phyloP scores from a whole-genome alignment of 2,113 vertebrate species.

The Penelope pileata region DNA sequence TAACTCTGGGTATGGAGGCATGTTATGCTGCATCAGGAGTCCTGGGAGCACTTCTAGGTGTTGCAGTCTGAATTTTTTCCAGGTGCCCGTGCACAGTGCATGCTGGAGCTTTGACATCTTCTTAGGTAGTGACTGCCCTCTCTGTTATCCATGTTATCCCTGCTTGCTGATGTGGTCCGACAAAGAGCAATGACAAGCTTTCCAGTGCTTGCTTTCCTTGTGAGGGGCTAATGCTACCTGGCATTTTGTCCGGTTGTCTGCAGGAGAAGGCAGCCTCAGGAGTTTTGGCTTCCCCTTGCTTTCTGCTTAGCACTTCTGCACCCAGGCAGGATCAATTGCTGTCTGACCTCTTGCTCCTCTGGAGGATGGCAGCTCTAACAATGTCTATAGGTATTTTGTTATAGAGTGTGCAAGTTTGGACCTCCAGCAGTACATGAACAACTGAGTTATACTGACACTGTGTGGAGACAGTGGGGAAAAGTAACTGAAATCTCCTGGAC shows the following conservation, averaged over 20 bases:
- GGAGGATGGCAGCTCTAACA: background rate
- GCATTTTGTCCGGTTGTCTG: background rate
- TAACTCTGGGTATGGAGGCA: background rate
- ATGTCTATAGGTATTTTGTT: background rate
- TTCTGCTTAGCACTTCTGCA: background rate
- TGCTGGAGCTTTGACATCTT: background rate
- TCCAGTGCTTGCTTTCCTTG: background rate
- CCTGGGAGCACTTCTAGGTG: background rate
- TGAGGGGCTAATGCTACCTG: background rate
- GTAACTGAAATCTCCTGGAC: background rate
- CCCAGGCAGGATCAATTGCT: background rate
- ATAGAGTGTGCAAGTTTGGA: background rate
- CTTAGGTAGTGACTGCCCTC: background rate
- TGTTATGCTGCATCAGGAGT: background rate
- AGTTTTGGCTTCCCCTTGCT: background rate
- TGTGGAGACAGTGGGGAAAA: constrained; percentile 34
- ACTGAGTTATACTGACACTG: constrained; percentile 64
- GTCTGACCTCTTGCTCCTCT: background rate
- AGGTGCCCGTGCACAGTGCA: background rate
- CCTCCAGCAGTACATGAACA: background rate
- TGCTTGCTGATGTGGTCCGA: background rate
- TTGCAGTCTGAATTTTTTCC: background rate
- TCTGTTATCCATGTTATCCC: background rate
- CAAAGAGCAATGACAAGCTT: background rate
- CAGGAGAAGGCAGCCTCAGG: background rate